Evolutionary conservation across 2,888 invertebrate species (phyloP), one percentile per base, ranked within the genome.

Genomic region (Odontocerum albicorne): DNA sequence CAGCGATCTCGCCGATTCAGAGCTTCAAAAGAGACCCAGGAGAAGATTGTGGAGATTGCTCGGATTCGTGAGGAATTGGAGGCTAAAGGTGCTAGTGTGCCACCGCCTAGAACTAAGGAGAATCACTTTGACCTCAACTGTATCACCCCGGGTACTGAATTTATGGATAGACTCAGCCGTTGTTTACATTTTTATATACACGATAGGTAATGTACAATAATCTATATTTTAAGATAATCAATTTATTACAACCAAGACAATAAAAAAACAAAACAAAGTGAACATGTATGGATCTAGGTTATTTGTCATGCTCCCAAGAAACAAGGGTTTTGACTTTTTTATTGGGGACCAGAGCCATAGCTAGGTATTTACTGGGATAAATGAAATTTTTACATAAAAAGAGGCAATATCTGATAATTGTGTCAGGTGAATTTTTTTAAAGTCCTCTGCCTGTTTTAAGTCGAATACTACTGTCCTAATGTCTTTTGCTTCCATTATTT

Each of bases 41-140:
- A 97, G 70, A 96, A 96, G 71, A 85, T 89, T 19, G 82, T 86
- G 15, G 94, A 96, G 72, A 84, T 99, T 46, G 83, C 87, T 38
- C 81, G 90, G 49, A 85, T 94, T 59, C 80, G 92, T 16, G 82
- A 84, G 0, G 90, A 92, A 64, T 74, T 94, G 27, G 68, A 81
- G 46, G 72, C 79, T 1, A 88, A 87, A 66, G 93, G 93, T 0
- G 86, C 85, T 12, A 77, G 82, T 62, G 71, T 94, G 46, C 94
- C 94, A 1, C 89, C 92, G 0, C 88, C 92, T 67, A 97, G 96
- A 73, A 85, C 89, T 0, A 92, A 93, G 66, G 92, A 86, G 63
- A 91, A 92, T 35, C 96, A 97, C 74, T 99, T 99, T 71, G 99
- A 99, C 72, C 96, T 96, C 50, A 99, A 99, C 72, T 99, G 99